Percentiles rank a stretch among this genome's conserved stretches.
These are phyloP conservation scores for Silurus meridionalis DNA, from an alignment of 2,113 vertebrate species.

Conservation along the genomic window DNA sequence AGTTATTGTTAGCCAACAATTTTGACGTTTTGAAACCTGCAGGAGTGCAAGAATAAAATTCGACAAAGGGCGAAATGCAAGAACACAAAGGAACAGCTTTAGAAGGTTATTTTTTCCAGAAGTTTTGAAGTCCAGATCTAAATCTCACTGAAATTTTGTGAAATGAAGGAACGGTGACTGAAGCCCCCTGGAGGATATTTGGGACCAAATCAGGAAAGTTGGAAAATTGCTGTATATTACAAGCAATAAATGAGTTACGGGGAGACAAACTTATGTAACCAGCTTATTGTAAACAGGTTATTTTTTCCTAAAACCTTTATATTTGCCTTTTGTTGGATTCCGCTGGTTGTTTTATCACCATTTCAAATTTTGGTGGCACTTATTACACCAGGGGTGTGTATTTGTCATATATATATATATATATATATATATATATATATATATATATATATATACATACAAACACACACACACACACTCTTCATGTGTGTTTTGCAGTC, in stretches of 20 bases:
- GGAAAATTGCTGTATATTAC: not conserved
- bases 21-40: not conserved
- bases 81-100: not conserved
- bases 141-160: not conserved
- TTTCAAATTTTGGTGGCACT: not conserved
- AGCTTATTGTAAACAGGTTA: not conserved
- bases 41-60: not conserved
- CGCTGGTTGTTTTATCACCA: not conserved
- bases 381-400: not conserved
- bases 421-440: no score
- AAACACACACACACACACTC: no score
- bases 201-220: not conserved
- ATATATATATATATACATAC: no score
- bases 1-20: not conserved
- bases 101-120: not conserved
- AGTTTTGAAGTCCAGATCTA: no score
- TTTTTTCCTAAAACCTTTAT: not conserved
- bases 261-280: not conserved
- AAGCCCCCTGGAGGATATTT: not conserved
- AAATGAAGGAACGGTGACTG: not conserved
- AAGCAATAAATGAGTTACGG: not conserved
- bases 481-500: conserved; percentile 55
- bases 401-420: no score
- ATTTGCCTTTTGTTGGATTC: not conserved
- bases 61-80: not conserved